Conservation (phyloP, 2,113 vertebrate genomes). For the Danionella cerebrum region DNA sequence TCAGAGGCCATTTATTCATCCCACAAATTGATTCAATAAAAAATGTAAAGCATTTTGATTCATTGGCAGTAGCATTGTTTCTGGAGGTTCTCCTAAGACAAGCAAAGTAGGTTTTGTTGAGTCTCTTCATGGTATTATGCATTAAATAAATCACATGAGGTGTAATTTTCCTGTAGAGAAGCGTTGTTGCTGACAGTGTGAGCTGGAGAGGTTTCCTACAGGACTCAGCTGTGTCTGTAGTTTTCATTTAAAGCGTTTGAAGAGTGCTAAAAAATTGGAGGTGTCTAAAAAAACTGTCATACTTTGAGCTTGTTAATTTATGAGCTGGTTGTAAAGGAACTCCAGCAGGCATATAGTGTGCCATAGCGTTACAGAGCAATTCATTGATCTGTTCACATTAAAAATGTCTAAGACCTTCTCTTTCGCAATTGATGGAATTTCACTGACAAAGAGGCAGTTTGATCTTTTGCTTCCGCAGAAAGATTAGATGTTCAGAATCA, state of each 20-base stretch:
- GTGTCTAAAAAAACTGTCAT: neutral
- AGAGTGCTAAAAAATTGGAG: neutral
- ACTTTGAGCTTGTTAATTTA: neutral
- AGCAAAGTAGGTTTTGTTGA: neutral
- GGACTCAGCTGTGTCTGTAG: neutral
- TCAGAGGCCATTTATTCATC: slow-evolving; percentile 14
- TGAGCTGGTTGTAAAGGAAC: neutral
- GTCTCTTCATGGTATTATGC: slow-evolving; percentile 7
- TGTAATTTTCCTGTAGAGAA: slow-evolving; percentile 2
- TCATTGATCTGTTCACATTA: slow-evolving; percentile 9
- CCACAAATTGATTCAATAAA: slow-evolving; percentile 14
- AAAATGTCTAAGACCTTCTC: neutral
- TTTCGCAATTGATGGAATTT: slow-evolving; percentile 17
- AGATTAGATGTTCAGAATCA: slow-evolving; percentile 6
- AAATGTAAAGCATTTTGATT: neutral
- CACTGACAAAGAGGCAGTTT: slow-evolving; percentile 2
- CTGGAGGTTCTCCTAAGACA: slow-evolving; percentile 4
- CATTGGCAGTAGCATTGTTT: neutral
- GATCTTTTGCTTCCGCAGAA: neutral
- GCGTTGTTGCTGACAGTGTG: neutral
- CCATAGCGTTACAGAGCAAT: neutral
- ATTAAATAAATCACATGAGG: slow-evolving; percentile 19
- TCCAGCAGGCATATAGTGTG: neutral
- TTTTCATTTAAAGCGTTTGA: neutral
- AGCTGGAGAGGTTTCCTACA: neutral